Base-by-base conservation (phyloP, 2,113 vertebrate genomes). In the Pachyramphus minor region DNA sequence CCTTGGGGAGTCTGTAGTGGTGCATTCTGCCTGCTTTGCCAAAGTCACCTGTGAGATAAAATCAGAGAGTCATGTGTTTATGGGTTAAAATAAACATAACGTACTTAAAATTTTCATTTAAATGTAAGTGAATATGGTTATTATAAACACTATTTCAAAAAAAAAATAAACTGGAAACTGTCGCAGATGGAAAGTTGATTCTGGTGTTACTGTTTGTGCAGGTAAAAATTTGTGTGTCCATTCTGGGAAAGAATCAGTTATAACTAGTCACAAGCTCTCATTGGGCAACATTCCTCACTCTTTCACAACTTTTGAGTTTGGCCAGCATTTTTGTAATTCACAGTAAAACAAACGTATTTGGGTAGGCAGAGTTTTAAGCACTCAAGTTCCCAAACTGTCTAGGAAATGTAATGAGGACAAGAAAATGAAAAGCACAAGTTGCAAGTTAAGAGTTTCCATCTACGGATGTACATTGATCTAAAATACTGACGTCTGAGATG, bases 41-140 rank as follows among this genome's bases (percentile, higher is more conserved):
- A 14, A 27, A 64, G 28, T 37, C 7, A 14, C n/a, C 12, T 0
- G 0, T 37, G 18, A 68, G 31, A 22, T 53, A 59, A 39, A 12
- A 31, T 58, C 41, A 24, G 35, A 49, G 41, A 62, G 23, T 24
- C 9, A 1, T 28, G 1, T 47, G 28, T 52, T 77, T 59, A 17
- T 8, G 3, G 15, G 5, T 12, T 44, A 52, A 89, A 77, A 58
- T 35, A 67, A 77, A 71, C 0, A 0, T 77, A 37, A 44, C 20
- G 27, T 10, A 5, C 6, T 49, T 59, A 55, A 58, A 13, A 15
- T 22, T 68, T 73, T 39, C 5, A 7, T 73, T 81, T 84, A 56
- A 66, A 76, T 88, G 73, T 28, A 39, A 30, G 4, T 45, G 8
- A 42, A 31, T 71, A 11, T 17, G 35, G 35, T 73, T 56, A 28